Evolutionary conservation across 2,113 vertebrate species (phyloP).

Genomic region (Dipodomys spectabilis): DNA sequence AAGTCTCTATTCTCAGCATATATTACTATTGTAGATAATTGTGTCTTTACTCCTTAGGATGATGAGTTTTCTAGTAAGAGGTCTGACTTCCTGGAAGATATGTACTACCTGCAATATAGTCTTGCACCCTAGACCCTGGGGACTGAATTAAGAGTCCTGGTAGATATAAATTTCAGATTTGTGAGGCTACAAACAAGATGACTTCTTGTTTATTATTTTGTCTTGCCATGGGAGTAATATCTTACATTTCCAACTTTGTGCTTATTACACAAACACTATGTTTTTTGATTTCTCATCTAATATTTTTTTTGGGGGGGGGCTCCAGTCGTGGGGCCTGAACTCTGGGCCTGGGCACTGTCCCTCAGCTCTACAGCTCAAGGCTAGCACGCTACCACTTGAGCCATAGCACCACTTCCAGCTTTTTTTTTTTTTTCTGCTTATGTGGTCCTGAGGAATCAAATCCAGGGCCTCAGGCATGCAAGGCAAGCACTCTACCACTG

Average conservation of each 20-base stretch:
- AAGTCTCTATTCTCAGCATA: background rate
- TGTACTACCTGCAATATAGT: background rate
- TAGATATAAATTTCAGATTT: constrained; percentile 19
- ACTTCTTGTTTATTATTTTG: constrained; percentile 27
- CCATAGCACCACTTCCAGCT: no score
- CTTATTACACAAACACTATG: background rate
- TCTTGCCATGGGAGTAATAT: background rate
- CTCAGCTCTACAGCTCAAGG: no score
- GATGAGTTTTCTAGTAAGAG: background rate
- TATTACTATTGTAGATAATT: background rate
- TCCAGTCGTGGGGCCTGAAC: background rate
- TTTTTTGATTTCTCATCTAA: background rate
- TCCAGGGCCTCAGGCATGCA: no score
- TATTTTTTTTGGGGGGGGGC: background rate
- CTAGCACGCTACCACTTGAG: no score
- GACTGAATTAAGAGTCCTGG: background rate
- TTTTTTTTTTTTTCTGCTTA: no score
- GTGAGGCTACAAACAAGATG: background rate
- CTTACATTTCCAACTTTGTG: background rate
- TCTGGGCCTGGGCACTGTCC: no score
- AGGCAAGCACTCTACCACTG: no score
- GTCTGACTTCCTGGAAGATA: background rate
- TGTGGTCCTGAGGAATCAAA: no score
- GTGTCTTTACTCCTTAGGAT: background rate
- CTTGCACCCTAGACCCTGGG: background rate